Percentiles rank a stretch among this genome's conserved stretches.
Conservation (phyloP, 2,797 vertebrate species). For the Nothura maculosa region DNA sequence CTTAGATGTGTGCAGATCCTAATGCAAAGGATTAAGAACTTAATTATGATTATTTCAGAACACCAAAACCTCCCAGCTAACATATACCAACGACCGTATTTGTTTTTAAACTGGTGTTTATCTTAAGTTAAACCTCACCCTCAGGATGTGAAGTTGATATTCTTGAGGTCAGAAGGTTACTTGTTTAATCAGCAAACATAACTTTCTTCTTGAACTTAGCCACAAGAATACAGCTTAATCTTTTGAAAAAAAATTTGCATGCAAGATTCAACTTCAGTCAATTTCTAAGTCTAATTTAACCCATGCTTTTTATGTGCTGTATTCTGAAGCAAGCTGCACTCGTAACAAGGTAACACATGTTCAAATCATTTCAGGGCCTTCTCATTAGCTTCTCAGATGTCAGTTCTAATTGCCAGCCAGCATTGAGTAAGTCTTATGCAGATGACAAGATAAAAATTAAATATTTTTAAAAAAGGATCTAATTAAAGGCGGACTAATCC, state of each 20-base stretch:
- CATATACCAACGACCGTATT: fast-evolving
- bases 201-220: background rate
- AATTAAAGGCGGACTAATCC: background rate
- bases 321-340: background rate
- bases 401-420: background rate
- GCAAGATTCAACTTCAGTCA: background rate
- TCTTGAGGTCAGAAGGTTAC: background rate
- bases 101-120: background rate
- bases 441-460: background rate
- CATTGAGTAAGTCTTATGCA: background rate
- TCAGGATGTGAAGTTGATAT: background rate
- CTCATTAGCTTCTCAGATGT: background rate
- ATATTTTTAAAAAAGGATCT: background rate
- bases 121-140: background rate
- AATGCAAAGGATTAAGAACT: background rate
- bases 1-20: too few relatives aligned
- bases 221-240: background rate
- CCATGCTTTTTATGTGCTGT: background rate
- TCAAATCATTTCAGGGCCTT: background rate
- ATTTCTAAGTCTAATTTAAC: background rate
- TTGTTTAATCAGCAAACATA: background rate
- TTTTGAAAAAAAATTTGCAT: background rate
- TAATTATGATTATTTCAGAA: background rate
- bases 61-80: background rate
- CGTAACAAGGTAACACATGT: background rate